A percentile compares a stretch with the other conserved stretches of the same genome.
Evolutionary conservation across 2,113 vertebrate species (phyloP).

Genomic region (Acinonyx jubatus): DNA sequence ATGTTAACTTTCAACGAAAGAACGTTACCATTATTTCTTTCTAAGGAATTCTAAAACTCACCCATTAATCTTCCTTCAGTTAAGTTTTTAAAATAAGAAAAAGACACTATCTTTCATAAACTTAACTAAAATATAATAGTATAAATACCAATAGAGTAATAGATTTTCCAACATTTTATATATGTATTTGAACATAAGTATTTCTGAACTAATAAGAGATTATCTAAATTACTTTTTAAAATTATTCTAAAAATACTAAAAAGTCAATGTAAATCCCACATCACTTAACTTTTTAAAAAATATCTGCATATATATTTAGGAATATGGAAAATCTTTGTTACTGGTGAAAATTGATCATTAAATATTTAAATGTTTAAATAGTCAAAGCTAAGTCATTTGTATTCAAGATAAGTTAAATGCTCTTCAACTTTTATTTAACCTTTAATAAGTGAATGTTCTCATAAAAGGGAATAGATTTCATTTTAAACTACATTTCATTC

Average conservation of each 20-base stretch:
- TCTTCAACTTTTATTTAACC: conserved; percentile 71
- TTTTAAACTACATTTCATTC: conserved; percentile 69
- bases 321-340: not conserved
- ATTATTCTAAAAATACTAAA: not conserved
- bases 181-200: conserved; percentile 13
- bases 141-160: not conserved
- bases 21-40: not conserved
- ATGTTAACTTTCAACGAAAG: not conserved
- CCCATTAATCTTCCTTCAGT: not conserved
- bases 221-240: conserved; percentile 5
- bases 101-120: not conserved
- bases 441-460: conserved; percentile 64
- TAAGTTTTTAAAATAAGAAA: conserved; percentile 53
- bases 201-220: not conserved
- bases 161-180: conserved; percentile 27
- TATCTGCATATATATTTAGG: not conserved
- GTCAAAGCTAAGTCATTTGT: conserved; percentile 46
- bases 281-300: not conserved
- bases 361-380: conserved; percentile 56
- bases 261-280: not conserved
- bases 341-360: conserved; percentile 21
- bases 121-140: not conserved
- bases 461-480: conserved; percentile 63
- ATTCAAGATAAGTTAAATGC: conserved; percentile 53
- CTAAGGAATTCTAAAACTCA: not conserved